Evolutionary conservation across 2,113 vertebrate genomes (phyloP).

Genomic region (Bambusicola thoracicus): DNA sequence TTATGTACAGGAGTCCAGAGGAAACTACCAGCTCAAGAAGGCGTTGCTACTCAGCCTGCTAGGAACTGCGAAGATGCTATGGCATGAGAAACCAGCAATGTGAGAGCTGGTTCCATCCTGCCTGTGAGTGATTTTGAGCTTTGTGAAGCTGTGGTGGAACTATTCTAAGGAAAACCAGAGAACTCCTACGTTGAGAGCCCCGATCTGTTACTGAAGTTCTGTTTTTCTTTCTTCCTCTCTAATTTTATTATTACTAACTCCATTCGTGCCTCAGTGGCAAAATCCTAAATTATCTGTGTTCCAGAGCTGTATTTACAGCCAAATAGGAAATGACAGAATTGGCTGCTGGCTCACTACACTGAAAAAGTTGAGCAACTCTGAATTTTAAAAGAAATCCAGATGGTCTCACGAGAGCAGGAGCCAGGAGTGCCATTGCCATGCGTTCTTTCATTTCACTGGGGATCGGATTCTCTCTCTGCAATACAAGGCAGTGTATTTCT

Average conservation of each 20-base stretch:
- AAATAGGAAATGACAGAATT: slow-evolving; percentile 65
- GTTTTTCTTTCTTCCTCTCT: slow-evolving; percentile 43
- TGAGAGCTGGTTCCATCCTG: not conserved
- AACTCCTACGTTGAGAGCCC: not conserved
- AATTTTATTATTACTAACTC: slow-evolving; percentile 54
- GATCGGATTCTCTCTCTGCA: not conserved
- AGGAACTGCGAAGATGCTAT: not conserved
- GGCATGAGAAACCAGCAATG: not conserved
- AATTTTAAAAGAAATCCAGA: slow-evolving; percentile 54
- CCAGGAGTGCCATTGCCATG: not conserved
- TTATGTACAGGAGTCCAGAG: not conserved
- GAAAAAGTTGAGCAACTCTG: slow-evolving; percentile 55
- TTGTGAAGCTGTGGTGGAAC: not conserved
- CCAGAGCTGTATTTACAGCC: slow-evolving; percentile 54
- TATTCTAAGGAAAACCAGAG: slow-evolving; percentile 9
- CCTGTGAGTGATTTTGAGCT: slow-evolving; percentile 13
- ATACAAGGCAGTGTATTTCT: not conserved
- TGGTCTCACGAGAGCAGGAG: not conserved
- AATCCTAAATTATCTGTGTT: slow-evolving; percentile 60
- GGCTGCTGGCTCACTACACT: slow-evolving; percentile 17
- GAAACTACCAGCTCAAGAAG: not conserved
- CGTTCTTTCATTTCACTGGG: not conserved
- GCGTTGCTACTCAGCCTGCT: not conserved
- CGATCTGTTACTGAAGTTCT: not conserved
- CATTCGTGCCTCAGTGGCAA: slow-evolving; percentile 27